Base-by-base conservation (phyloP, 2,888 invertebrate genomes). In the Cosmorhoe ocellata region DNA sequence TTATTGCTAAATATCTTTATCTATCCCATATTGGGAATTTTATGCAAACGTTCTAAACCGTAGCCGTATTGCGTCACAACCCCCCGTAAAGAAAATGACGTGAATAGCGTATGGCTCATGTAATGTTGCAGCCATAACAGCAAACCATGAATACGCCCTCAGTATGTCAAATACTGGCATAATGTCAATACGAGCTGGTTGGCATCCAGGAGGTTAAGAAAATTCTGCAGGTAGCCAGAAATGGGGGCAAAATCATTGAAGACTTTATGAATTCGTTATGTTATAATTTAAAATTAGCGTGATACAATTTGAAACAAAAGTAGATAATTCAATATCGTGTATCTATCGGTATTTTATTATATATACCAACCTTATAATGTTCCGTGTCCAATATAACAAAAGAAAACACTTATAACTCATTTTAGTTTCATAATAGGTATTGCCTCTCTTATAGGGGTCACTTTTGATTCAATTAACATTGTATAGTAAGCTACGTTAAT, bases 381-480 rank as follows among this genome's bases (percentile, higher is more conserved):
- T n/a, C n/a, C n/a, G 18, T 18, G 18, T 18, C 18, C 18, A 18
- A 18, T 18, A 18, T 18, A 3, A 18, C n/a, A n/a, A n/a, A n/a
- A n/a, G n/a, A n/a, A n/a, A n/a, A n/a, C n/a, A n/a, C n/a, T n/a
- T 28, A 3, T 6, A 28, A 28, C 11, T 36, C 10, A 10, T 37
- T 37, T 37, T 8, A 26, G 11, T 3, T 26, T 24, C 11, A 2
- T 11, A 1, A 24, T 11, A 11, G 10, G 10, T 13, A n/a, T n/a
- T n/a, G 9, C 36, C 18, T 4, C 18, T n/a, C n/a, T 18, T 36
- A n/a, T n/a, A 18, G 2, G 4, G 18, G 18, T 11, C 14, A 11
- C n/a, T 27, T 26, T 31, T 42, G 6, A 42, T 42, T 38, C 32
- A 49, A 49, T 37, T 37, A 37, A 5, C 10, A 33, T 12, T 26